A percentile compares a stretch with the other conserved stretches of the same genome.
These are phyloP conservation scores for Drosophila melanosoma DNA, from an alignment of 2,888 invertebrate genomes.

Conservation along the genomic window DNA sequence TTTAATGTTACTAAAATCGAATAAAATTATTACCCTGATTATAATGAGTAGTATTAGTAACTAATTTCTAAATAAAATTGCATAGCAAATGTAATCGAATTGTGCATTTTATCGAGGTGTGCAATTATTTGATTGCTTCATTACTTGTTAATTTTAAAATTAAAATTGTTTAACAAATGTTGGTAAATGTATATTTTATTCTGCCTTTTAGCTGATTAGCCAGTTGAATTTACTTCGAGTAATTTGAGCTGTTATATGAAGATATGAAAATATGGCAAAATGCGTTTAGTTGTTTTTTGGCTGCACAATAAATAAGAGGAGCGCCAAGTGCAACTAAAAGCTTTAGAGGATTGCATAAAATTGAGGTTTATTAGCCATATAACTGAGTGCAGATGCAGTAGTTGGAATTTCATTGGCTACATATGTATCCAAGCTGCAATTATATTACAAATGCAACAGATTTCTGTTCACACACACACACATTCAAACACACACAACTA, in stretches of 20 bases:
- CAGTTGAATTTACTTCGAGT: conserved; percentile 25
- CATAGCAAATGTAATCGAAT: not conserved
- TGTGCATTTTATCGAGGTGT: not conserved
- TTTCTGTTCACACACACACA: not conserved
- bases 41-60: not conserved
- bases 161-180: not conserved
- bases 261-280: conserved; percentile 67
- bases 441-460: too few relatives aligned
- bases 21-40: not conserved
- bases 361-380: conserved; percentile 41
- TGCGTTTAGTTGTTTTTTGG: not conserved
- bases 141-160: not conserved
- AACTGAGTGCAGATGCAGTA: conserved; percentile 12
- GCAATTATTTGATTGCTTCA: not conserved
- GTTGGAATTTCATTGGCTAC: conserved; percentile 28
- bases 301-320: conserved; percentile 3
- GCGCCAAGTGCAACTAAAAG: conserved; percentile 30
- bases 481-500: not conserved
- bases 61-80: not conserved
- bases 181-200: conserved; percentile 4
- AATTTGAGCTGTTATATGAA: conserved; percentile 28
- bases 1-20: not conserved
- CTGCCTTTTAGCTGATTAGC: conserved; percentile 22
- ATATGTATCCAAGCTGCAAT: not conserved
- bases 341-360: conserved; percentile 16